Conservation (phyloP, 1,140 invertebrate species). For the Tenebrio molitor region DNA sequence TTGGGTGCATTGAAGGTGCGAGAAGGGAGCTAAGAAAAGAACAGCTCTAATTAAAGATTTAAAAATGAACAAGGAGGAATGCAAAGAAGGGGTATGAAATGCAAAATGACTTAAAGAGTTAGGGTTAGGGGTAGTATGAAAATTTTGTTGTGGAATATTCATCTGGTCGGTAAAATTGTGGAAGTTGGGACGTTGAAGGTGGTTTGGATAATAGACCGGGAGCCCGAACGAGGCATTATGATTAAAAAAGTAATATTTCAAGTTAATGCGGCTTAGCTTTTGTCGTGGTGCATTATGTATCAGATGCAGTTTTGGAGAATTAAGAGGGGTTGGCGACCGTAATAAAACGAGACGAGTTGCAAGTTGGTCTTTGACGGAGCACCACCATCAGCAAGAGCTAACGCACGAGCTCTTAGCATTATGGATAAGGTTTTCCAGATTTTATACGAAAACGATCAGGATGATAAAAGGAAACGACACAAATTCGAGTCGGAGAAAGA, state of each 20-base stretch:
- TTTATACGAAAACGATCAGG: conserved; percentile 49
- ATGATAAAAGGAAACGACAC: conserved; percentile 49
- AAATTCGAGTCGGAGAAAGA: conserved; percentile 43
- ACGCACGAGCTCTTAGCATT: conserved; percentile 24
- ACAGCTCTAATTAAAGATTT: too few species aligned
- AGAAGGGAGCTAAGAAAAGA: too few species aligned
- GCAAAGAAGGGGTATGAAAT: too few species aligned
- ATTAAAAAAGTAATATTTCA: conserved; percentile 40
- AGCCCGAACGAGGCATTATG: conserved; percentile 6
- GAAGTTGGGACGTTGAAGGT: neutral
- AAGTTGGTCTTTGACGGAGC: neutral
- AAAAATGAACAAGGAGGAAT: too few species aligned
- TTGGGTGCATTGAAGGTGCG: too few species aligned
- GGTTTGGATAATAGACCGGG: neutral
- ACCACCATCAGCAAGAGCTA: neutral
- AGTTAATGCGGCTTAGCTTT: conserved; percentile 37
- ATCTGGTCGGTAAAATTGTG: neutral
- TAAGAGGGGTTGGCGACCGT: conserved; percentile 8
- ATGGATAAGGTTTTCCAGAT: conserved; percentile 31
- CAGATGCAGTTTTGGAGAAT: conserved; percentile 28
- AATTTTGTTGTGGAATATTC: neutral
- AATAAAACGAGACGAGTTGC: conserved; percentile 5
- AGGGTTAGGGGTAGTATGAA: too few species aligned
- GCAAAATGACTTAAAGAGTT: too few species aligned
- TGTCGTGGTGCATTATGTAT: conserved; percentile 30